Evolutionary conservation across 2,888 invertebrate species (phyloP).

Genomic region (Panzeria rudis): DNA sequence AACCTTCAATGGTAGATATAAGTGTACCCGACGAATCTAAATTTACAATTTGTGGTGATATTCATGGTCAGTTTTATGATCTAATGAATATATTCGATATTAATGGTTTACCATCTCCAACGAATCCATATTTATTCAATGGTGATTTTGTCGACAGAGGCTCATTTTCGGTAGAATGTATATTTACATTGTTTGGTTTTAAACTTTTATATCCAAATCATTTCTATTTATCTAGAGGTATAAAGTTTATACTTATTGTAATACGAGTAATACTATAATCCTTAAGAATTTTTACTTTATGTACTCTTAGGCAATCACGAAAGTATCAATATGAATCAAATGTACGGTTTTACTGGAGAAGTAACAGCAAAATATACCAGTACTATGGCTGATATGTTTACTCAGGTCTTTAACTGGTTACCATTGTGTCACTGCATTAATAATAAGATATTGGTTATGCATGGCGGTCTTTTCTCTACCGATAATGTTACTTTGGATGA

Average conservation of each 20-base stretch:
- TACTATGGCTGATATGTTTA: slow-evolving; percentile 98
- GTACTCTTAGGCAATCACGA: slow-evolving; percentile 95
- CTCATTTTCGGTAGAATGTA: slow-evolving; percentile 99
- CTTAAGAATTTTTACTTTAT: neutral
- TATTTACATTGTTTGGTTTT: slow-evolving; percentile 98
- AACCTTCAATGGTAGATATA: slow-evolving; percentile 95
- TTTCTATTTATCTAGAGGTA: slow-evolving; percentile 99
- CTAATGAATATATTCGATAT: slow-evolving; percentile 98
- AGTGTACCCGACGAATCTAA: slow-evolving; percentile 93
- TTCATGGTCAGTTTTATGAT: slow-evolving; percentile 99
- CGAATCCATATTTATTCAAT: slow-evolving; percentile 99
- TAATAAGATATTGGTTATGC: slow-evolving; percentile 93
- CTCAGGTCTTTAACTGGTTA: slow-evolving; percentile 99
- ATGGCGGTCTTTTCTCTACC: slow-evolving; percentile 97
- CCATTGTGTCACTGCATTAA: slow-evolving; percentile 98
- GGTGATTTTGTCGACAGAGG: slow-evolving; percentile 99
- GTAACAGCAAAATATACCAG: slow-evolving; percentile 97
- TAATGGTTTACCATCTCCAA: slow-evolving; percentile 96
- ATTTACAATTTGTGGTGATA: slow-evolving; percentile 99
- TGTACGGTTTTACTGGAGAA: slow-evolving; percentile 99
- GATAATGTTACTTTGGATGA: slow-evolving; percentile 97
- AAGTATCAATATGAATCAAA: slow-evolving; percentile 98
- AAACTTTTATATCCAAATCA: slow-evolving; percentile 98
- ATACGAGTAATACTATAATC: too few relatives aligned
- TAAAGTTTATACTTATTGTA: slow-evolving; percentile 75